phyloP scores from a whole-genome alignment of 2,113 vertebrate genomes.

The Hyperopisus bebe region DNA sequence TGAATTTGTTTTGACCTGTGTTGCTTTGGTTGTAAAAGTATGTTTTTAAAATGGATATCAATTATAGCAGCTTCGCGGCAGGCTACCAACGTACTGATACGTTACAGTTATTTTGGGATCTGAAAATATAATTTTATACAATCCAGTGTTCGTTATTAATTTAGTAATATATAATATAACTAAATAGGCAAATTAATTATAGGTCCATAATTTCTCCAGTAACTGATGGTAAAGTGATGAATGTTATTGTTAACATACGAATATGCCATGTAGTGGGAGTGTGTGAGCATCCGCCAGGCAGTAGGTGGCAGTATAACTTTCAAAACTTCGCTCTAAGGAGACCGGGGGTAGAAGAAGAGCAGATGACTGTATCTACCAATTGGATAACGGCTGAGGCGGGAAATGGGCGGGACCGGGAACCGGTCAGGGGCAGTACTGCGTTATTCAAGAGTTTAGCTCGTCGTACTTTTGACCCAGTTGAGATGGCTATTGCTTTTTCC shows the following conservation, averaged over 20 bases:
- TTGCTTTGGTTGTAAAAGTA: not conserved
- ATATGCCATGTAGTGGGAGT: not conserved
- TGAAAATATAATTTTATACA: not conserved
- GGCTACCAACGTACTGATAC: not conserved
- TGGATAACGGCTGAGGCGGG: not conserved
- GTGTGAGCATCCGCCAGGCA: not conserved
- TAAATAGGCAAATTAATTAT: not conserved
- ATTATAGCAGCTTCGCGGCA: not conserved
- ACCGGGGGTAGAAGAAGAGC: not conserved
- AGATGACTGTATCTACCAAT: not conserved
- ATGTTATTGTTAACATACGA: not conserved
- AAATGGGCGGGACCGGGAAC: not conserved
- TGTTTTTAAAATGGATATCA: not conserved
- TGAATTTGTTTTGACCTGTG: not conserved
- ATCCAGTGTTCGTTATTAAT: not conserved
- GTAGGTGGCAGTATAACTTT: not conserved
- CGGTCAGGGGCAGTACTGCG: not conserved
- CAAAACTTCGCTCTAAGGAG: rapidly evolving
- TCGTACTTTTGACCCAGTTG: not conserved
- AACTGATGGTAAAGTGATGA: not conserved
- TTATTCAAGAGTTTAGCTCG: not conserved
- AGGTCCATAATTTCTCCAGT: not conserved
- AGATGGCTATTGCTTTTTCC: constrained; percentile 26
- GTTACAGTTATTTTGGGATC: not conserved
- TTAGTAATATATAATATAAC: not conserved